Evolutionary conservation across 2,797 vertebrate genomes (phyloP), one percentile per base, ranked within the genome.

Genomic region (Heliangelus exortis): DNA sequence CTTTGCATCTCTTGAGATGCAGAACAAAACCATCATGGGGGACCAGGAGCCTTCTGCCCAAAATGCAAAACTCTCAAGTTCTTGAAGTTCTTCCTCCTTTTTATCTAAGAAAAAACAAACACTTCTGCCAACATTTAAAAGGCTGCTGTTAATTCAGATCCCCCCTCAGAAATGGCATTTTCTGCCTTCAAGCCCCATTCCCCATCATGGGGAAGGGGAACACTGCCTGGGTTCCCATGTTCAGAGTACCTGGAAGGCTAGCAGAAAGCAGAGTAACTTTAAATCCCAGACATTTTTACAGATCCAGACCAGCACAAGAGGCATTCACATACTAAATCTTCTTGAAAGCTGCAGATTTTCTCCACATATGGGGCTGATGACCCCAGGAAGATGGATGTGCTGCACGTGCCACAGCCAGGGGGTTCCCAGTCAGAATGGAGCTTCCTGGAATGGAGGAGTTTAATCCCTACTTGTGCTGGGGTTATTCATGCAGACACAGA

Each of bases 391-490:
- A 72, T 16, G 83, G 73, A 21, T 29, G 55, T 0, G 21, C 2
- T 26, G 28, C 81, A 45, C 39, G 1, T 6, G 13, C 48, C 77
- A 16, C 53, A 67, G 23, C 31, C 67, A 21, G 29, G 4, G 45
- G 67, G 47, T 28, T 14, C 45, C 36, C 36, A 73, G 54, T 5
- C 57, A 36, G 47, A 48, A 10, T 36, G 5, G 68, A 0, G 2
- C 10, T 80, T 31, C 48, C 68, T 4, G 0, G 59, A 41, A 55
- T 0, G 1, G 5, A 62, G 48, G 19, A 36, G 36, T 5, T 77
- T 23, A 16, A 57, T 2, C 15, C 2, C 0, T 15, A 48, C 2
- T 0, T 2, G 16, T 48, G 53, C 36, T 54, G 34, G 9, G 11
- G 25, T 76, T 69, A 17, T 51, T 67, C 34, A 22, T 1, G 9